These are phyloP conservation scores for Trissolcus brochymenae DNA, from an alignment of 2,888 invertebrate genomes.

Conservation along the genomic window DNA sequence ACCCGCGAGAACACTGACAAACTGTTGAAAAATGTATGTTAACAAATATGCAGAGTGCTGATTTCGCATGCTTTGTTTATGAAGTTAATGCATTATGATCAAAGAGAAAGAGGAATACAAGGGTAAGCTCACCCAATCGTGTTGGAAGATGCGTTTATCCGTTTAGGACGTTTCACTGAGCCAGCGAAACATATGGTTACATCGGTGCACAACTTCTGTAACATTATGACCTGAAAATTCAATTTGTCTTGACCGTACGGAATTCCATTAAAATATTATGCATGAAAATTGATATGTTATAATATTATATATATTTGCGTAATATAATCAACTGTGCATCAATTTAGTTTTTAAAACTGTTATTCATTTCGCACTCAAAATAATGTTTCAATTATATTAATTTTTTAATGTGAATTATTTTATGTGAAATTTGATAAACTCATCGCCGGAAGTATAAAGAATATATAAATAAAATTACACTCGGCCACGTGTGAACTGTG, in stretches of 20 bases:
- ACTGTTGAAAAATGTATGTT: too few relatives aligned
- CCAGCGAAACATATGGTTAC: slow-evolving; percentile 44
- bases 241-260: slow-evolving; percentile 12
- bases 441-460: too few relatives aligned
- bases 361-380: too few relatives aligned
- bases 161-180: slow-evolving; percentile 21
- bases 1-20: neutral
- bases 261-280: slow-evolving; percentile 39
- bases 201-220: slow-evolving; percentile 20
- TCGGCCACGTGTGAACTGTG: too few relatives aligned
- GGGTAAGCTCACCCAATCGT: slow-evolving; percentile 34
- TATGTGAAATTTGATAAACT: too few relatives aligned
- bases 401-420: too few relatives aligned
- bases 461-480: too few relatives aligned
- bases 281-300: slow-evolving; percentile 40
- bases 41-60: too few relatives aligned
- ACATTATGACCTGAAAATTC: slow-evolving; percentile 17
- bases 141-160: slow-evolving; percentile 35
- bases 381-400: too few relatives aligned
- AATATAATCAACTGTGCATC: neutral
- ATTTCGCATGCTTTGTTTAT: slow-evolving; percentile 16
- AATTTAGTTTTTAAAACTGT: too few relatives aligned
- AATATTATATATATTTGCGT: neutral
- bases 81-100: slow-evolving; percentile 45
- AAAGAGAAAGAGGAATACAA: slow-evolving; percentile 40